Evolutionary conservation across 23 tunicate genomes (phyloP), one percentile per base, ranked within the genome.

Genomic region (Halocynthia aurantium): DNA sequence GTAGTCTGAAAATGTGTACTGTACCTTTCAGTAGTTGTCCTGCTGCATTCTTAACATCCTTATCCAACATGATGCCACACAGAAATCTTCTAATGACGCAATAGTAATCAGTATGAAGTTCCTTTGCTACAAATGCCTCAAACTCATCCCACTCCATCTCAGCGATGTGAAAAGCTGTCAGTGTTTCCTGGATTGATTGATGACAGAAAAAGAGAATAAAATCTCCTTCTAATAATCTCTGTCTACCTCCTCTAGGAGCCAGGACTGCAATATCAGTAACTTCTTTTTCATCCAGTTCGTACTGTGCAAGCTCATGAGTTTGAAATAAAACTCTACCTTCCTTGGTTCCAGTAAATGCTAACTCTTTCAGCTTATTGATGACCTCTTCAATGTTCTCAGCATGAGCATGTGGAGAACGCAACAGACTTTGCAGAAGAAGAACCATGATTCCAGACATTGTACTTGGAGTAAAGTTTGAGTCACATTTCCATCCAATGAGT

Each of bases 361-460:
- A 49, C 31, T 65, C 19, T 15, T 65, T 65, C 19, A 65, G 31
- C 6, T 65, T 65, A 11, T 9, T 49, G 10, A 65, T 20, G 31
- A 65, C 19, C 5, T 65, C 70, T 15, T 20, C 22, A 11, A 5
- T 65, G 31, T 11, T 65, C 0, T 65, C 70, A 20, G 22, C 49
- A 65, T 65, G 70, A 65, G 70, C 31, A 49, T 65, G 70, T 9
- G 70, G 19, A 8, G 70, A 65, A 9, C 6, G 70, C 31, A 65
- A 0, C 0, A 65, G 10, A 2, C 70, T 65, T 15, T 65, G 70
- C 70, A 65, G 22, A 15, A 65, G 49, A 11, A 65, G 17, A 15
- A 65, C 19, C 70, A 65, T 65, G 31, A 11, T 65, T 9, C 70
- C 70, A 65, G 70, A 20, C 70, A 65, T 65, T 9, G 70, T 65